These are phyloP conservation scores for Phyllotreta striolata DNA, from an alignment of 2,888 invertebrate species.

Conservation along the genomic window DNA sequence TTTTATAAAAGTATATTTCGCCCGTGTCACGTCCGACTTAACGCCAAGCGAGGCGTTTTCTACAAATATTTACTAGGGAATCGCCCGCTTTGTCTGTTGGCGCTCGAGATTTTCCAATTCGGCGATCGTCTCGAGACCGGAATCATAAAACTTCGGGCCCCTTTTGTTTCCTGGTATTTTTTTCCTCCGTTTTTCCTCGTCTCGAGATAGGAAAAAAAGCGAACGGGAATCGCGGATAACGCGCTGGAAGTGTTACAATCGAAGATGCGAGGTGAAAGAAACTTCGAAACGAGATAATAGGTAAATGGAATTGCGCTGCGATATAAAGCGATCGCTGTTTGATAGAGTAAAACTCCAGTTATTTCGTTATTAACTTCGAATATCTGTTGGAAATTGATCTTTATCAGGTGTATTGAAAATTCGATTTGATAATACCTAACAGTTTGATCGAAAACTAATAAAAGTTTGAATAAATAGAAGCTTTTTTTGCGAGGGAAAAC, in stretches of 20 bases:
- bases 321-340: no score
- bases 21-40: slow-evolving; percentile 41
- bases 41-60: slow-evolving; percentile 44
- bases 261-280: slow-evolving; percentile 4
- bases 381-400: no score
- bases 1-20: slow-evolving; percentile 43
- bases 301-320: slow-evolving; percentile 1
- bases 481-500: background rate
- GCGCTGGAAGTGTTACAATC: slow-evolving; percentile 14
- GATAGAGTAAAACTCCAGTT: no score
- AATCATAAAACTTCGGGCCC: slow-evolving; percentile 42
- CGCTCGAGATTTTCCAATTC: slow-evolving; percentile 50
- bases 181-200: slow-evolving; percentile 18
- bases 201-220: background rate
- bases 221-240: slow-evolving; percentile 19
- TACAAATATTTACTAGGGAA: slow-evolving; percentile 51
- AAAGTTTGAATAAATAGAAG: no score
- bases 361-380: no score
- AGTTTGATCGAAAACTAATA: no score
- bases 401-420: no score
- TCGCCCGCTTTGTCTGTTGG: slow-evolving; percentile 48
- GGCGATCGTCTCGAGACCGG: slow-evolving; percentile 44
- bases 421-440: no score
- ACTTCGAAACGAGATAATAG: slow-evolving; percentile 8
- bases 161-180: slow-evolving; percentile 37